Evolutionary conservation across 2,113 vertebrate species (phyloP).

Genomic region (Scortum barcoo): DNA sequence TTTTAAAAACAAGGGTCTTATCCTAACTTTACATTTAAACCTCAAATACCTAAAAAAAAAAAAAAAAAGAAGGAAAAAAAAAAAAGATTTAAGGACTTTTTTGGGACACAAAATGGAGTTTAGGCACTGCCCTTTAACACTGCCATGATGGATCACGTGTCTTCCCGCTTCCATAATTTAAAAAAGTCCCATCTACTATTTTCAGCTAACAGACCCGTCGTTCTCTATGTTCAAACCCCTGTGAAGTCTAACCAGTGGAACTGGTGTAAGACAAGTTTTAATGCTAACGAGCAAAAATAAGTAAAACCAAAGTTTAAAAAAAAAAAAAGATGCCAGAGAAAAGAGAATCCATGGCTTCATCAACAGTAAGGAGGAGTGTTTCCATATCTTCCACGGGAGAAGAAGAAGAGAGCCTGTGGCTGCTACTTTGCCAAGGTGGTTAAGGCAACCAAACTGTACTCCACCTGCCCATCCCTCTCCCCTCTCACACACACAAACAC

Average conservation of each 20-base stretch:
- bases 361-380: conserved; percentile 29
- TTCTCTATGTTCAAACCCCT: conserved; percentile 17
- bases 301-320: conserved; percentile 47
- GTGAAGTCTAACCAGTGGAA: conserved; percentile 28
- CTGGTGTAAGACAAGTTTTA: conserved; percentile 51
- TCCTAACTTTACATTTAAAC: conserved; percentile 32
- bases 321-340: conserved; percentile 38
- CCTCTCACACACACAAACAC: conserved; percentile 8
- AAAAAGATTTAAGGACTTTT: conserved; percentile 37
- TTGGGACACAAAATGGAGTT: conserved; percentile 43
- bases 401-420: conserved; percentile 49
- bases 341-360: conserved; percentile 66
- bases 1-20: conserved; percentile 29
- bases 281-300: conserved; percentile 47
- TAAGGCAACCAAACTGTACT: conserved; percentile 60
- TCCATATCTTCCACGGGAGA: conserved; percentile 51
- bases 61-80: conserved; percentile 6
- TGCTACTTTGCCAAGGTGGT: conserved; percentile 60
- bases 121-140: conserved; percentile 50
- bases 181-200: conserved; percentile 48
- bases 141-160: conserved; percentile 45
- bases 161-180: conserved; percentile 28
- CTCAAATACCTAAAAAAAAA: conserved; percentile 37
- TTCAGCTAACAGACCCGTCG: conserved; percentile 23
- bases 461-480: conserved; percentile 41